Evolutionary conservation across 2,888 invertebrate species (phyloP), one percentile per base, ranked within the genome.

Genomic region (Chaitophorus viminalis): DNA sequence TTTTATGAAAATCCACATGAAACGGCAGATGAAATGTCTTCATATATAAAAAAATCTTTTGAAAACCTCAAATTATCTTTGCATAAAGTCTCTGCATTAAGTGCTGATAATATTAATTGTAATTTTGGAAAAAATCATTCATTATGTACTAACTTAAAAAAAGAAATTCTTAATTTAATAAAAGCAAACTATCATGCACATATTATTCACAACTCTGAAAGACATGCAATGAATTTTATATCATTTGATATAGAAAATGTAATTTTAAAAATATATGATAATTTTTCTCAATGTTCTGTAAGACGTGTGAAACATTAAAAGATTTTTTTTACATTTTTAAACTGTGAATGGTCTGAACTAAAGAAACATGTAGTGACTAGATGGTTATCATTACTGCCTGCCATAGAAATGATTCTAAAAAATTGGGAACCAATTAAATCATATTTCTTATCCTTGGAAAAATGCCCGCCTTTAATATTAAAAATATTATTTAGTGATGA

Each of bases 161-260:
- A 72, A 79, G 18, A 87, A 0, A 78, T 87, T 39, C 81, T 79
- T 46, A 74, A 79, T 33, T 54, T 86, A 75, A 77, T 85, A 52
- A 84, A 84, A 70, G 91, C 91, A 76, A 90, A 90, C 68, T 91
- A 91, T 89, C 91, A 91, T 86, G 90, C 91, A 78, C 90, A 90
- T 72, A 88, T 90, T 3, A 89, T 90, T 18, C 90, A 90, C 82
- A 90, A 90, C 83, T 83, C 89, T 82, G 89, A 75, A 4, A 89
- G 89, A 88, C 88, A 90, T 89, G 90, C 90, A 29, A 89, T 89
- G 65, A 90, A 90, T 89, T 76, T 36, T 18, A 65, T 89, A 60
- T 54, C 60, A 5, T 70, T 88, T 33, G 39, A 72, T 46, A 78
- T 70, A n/a, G 70, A 79, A 31, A 72, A 77, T 46, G 78, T 72